Conservation (phyloP, 1,140 invertebrate genomes). For the Drosophila chauvacae region DNA sequence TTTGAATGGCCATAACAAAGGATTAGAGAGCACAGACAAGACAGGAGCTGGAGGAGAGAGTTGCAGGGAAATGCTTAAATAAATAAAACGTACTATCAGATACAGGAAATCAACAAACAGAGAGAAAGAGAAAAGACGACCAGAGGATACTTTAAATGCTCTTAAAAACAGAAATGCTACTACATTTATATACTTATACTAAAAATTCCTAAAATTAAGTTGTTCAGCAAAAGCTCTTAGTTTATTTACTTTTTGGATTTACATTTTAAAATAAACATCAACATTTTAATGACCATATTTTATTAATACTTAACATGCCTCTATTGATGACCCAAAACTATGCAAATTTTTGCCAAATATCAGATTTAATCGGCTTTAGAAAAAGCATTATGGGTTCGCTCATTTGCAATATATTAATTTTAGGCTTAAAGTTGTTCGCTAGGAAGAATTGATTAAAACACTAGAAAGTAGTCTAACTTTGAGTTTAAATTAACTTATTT, state of each 20-base stretch:
- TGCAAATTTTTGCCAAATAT: background rate
- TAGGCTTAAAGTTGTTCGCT: background rate
- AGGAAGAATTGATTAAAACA: no score
- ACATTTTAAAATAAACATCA: constrained; percentile 3
- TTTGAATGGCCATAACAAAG: constrained; percentile 62
- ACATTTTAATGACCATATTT: constrained; percentile 5
- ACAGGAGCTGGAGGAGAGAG: constrained; percentile 7
- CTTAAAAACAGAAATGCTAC: no score
- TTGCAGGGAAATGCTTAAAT: constrained; percentile 47
- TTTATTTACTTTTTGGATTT: constrained; percentile 9
- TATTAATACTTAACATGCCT: background rate
- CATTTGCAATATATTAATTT: background rate
- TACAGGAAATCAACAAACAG: constrained; percentile 52
- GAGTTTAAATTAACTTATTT: background rate
- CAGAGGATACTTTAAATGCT: constrained; percentile 9
- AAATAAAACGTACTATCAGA: constrained; percentile 72
- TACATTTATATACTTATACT: no score
- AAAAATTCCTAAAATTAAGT: background rate
- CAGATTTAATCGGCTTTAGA: background rate
- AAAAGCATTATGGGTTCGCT: background rate
- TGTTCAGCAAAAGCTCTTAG: background rate
- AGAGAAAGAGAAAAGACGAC: background rate
- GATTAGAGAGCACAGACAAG: constrained; percentile 38
- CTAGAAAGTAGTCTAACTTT: background rate
- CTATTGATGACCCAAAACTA: background rate